Conservation (phyloP, 2,797 vertebrate genomes). For the Percopsis omiscomaycus region DNA sequence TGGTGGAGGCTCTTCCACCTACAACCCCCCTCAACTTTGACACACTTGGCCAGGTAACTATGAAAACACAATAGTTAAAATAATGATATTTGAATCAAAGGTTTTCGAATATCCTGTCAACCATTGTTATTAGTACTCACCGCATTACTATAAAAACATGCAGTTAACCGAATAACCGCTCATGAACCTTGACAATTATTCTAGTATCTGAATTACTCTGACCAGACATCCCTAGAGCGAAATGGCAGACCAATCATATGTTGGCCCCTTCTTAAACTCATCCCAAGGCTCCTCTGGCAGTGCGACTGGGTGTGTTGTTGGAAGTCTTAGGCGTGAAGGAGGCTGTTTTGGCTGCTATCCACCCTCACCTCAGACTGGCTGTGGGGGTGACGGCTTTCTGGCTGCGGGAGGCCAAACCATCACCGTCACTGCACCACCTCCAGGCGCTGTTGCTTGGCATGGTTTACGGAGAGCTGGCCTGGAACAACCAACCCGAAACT, state of each 20-base stretch:
- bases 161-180: too few species aligned
- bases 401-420: constrained; percentile 73
- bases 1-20: constrained; percentile 65
- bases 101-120: background rate
- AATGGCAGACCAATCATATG: background rate
- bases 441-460: constrained; percentile 86
- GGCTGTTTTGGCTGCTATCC: constrained; percentile 68
- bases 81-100: background rate
- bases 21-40: constrained; percentile 64
- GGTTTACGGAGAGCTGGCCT: constrained; percentile 81
- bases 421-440: constrained; percentile 73
- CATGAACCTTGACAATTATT: too few species aligned
- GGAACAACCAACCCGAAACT: constrained; percentile 45
- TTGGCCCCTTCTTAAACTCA: background rate
- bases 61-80: background rate
- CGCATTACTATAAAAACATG: too few species aligned
- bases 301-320: constrained; percentile 76
- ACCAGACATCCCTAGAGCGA: too few species aligned
- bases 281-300: constrained; percentile 70
- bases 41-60: constrained; percentile 80
- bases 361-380: constrained; percentile 77
- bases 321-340: constrained; percentile 79
- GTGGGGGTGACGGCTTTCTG: constrained; percentile 85
- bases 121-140: too few species aligned
- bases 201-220: too few species aligned